Conservation (phyloP, 2,888 invertebrate genomes). For the Idaea straminata region DNA sequence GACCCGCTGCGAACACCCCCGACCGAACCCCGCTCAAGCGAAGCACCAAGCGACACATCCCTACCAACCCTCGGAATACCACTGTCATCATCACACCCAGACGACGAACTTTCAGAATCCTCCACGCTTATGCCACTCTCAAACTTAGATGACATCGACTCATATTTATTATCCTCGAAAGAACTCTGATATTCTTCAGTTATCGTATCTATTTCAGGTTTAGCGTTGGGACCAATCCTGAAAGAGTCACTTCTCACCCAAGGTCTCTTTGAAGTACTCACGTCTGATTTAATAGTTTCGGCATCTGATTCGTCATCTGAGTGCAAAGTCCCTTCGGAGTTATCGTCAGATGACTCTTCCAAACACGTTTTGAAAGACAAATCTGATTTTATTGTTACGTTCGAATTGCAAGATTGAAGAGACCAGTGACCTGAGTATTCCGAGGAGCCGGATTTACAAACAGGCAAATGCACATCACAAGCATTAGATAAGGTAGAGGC, state of each 20-base stretch:
- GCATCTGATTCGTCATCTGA: slow-evolving; percentile 72
- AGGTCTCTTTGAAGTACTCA: slow-evolving; percentile 63
- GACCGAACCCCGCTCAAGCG: slow-evolving; percentile 74
- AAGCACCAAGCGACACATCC: slow-evolving; percentile 70
- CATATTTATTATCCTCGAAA: slow-evolving; percentile 45
- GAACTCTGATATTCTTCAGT: slow-evolving; percentile 47
- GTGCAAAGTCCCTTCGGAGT: slow-evolving; percentile 64
- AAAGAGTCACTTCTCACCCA: slow-evolving; percentile 75
- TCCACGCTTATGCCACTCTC: slow-evolving; percentile 68
- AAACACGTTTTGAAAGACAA: slow-evolving; percentile 65
- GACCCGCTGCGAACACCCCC: slow-evolving; percentile 78
- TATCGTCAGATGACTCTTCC: slow-evolving; percentile 67
- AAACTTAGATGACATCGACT: slow-evolving; percentile 55
- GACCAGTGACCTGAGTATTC: slow-evolving; percentile 74
- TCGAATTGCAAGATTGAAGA: slow-evolving; percentile 67
- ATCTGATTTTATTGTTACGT: slow-evolving; percentile 65
- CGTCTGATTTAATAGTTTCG: slow-evolving; percentile 68
- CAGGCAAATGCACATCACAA: slow-evolving; percentile 60
- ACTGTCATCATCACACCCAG: slow-evolving; percentile 63
- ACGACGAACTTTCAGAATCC: slow-evolving; percentile 62
- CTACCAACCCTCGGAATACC: slow-evolving; percentile 62
- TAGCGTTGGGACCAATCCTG: slow-evolving; percentile 55
- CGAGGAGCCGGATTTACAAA: slow-evolving; percentile 68
- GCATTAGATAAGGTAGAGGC: slow-evolving; percentile 56
- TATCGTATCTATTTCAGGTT: slow-evolving; percentile 48